Conservation (phyloP, 2,888 invertebrate genomes). For the Apodemia mormo region DNA sequence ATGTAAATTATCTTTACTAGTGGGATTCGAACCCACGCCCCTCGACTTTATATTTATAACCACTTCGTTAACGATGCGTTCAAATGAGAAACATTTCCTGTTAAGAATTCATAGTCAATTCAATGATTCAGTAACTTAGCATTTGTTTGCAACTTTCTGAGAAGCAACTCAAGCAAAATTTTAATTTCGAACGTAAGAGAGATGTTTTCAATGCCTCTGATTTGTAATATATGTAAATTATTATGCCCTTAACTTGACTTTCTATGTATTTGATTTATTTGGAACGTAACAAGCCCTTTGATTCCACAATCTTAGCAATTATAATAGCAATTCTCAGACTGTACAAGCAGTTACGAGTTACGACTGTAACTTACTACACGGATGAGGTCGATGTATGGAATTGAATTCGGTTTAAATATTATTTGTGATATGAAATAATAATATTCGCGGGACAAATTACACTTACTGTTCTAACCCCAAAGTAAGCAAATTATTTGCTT, state of each 20-base stretch:
- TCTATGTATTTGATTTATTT: constrained; percentile 34
- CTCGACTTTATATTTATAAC: neutral
- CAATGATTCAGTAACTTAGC: constrained; percentile 8
- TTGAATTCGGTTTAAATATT: too few relatives aligned
- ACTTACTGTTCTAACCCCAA: too few relatives aligned
- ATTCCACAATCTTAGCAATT: constrained; percentile 34
- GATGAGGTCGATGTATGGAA: neutral
- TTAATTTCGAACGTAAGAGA: constrained; percentile 39
- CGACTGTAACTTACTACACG: neutral
- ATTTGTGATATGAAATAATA: too few relatives aligned
- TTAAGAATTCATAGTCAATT: constrained; percentile 3
- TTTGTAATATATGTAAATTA: constrained; percentile 59
- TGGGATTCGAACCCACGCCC: too few relatives aligned
- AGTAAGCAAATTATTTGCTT: too few relatives aligned
- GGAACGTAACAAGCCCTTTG: constrained; percentile 36
- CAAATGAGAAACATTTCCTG: neutral
- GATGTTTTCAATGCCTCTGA: constrained; percentile 49
- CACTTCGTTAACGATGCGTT: neutral
- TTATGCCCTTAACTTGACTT: constrained; percentile 39
- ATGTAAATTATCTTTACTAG: too few relatives aligned
- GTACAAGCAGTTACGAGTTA: constrained; percentile 18
- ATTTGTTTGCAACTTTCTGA: constrained; percentile 17
- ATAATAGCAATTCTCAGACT: constrained; percentile 26
- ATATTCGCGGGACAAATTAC: too few relatives aligned
- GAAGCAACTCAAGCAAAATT: constrained; percentile 40